Evolutionary conservation across 2,888 invertebrate genomes (phyloP).

Genomic region (Rotaria magnacalcarata): DNA sequence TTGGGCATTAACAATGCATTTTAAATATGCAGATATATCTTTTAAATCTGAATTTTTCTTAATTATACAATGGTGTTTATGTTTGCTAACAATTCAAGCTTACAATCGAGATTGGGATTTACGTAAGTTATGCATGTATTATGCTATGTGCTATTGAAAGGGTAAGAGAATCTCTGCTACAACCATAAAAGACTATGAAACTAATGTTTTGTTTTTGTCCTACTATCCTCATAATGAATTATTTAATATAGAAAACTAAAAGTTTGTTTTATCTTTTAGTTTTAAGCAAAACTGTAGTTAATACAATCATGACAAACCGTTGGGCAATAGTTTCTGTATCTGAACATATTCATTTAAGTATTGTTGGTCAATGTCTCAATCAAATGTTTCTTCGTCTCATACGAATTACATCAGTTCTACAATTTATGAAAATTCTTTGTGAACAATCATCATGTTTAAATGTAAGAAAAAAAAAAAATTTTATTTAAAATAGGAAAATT

Average conservation of each 20-base stretch:
- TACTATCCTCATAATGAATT: too few species aligned
- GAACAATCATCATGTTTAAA: neutral
- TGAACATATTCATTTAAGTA: neutral
- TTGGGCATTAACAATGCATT: neutral
- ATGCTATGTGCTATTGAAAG: too few species aligned
- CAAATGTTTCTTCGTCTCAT: slow-evolving; percentile 26
- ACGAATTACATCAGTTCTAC: neutral
- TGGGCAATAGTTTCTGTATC: neutral
- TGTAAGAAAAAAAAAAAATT: neutral
- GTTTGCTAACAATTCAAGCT: neutral
- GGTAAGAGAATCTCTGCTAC: too few species aligned
- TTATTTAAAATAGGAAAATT: neutral
- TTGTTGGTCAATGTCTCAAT: neutral
- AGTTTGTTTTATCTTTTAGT: neutral
- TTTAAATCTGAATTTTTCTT: neutral
- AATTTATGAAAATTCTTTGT: neutral
- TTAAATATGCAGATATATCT: slow-evolving; percentile 9
- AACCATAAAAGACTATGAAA: too few species aligned
- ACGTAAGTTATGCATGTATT: neutral
- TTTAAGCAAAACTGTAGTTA: neutral
- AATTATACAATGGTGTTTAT: slow-evolving; percentile 6
- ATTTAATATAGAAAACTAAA: neutral
- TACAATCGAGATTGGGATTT: slow-evolving; percentile 20
- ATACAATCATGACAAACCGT: neutral
- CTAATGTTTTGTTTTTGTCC: too few species aligned